phyloP scores from a whole-genome alignment of 2,797 vertebrate species.

The Lacerta bilineata region DNA sequence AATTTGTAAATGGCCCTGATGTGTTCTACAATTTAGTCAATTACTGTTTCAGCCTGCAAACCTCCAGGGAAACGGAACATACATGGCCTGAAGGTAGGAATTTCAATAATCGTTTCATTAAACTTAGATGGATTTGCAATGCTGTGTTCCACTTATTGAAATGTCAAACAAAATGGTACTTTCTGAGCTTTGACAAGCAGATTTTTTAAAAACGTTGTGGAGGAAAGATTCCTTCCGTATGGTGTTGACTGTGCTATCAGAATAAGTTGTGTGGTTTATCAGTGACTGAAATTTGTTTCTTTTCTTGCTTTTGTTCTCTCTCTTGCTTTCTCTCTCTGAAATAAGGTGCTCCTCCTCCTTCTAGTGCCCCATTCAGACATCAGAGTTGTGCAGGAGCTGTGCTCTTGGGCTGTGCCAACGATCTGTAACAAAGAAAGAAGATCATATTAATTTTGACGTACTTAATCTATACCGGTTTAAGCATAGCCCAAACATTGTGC shows the following conservation, averaged over 20 bases:
- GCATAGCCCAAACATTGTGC: slow-evolving; percentile 22
- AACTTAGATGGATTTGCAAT: slow-evolving; percentile 99
- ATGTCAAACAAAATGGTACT: slow-evolving; percentile 98
- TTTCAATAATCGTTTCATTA: slow-evolving; percentile 99
- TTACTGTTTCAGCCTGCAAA: slow-evolving; percentile 99
- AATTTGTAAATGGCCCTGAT: slow-evolving; percentile 99
- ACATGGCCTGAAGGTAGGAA: slow-evolving; percentile 99
- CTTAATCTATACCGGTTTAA: slow-evolving; percentile 33
- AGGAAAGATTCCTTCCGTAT: slow-evolving; percentile 59
- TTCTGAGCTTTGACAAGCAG: slow-evolving; percentile 87
- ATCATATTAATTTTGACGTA: slow-evolving; percentile 27
- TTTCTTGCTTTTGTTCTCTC: slow-evolving; percentile 60
- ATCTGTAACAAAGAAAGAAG: background rate
- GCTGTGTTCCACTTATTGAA: slow-evolving; percentile 99
- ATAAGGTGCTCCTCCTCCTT: background rate
- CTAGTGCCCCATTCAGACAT: background rate
- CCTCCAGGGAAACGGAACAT: slow-evolving; percentile 98
- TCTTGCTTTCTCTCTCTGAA: too few relatives aligned
- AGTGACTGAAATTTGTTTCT: slow-evolving; percentile 3
- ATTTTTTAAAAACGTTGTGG: slow-evolving; percentile 49
- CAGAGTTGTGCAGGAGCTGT: background rate
- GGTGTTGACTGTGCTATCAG: slow-evolving; percentile 36
- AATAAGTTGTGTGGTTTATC: slow-evolving; percentile 27
- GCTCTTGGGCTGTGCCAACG: background rate
- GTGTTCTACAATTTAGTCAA: slow-evolving; percentile 99